A percentile compares a stretch with the other conserved stretches of the same genome.
Evolutionary conservation across 2,797 vertebrate species (phyloP).

Genomic region (Amphiprion clarkii): DNA sequence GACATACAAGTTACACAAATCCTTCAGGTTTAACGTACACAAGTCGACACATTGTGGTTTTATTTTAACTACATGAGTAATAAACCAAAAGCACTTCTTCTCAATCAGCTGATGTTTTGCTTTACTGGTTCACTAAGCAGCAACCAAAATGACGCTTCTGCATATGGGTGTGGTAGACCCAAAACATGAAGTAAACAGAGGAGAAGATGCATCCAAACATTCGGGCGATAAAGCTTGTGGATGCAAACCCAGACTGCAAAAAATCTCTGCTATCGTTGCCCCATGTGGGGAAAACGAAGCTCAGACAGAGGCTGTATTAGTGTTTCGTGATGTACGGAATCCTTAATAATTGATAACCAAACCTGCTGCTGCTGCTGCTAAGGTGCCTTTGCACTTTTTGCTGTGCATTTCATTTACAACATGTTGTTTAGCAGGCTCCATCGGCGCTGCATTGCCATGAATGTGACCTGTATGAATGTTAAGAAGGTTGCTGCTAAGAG

Average conservation of each 20-base stretch:
- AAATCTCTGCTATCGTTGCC: not conserved
- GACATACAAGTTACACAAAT: not conserved
- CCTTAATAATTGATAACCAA: slow-evolving; percentile 13
- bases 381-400: slow-evolving; percentile 10
- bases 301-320: not conserved
- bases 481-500: slow-evolving; percentile 45
- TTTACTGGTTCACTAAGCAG: slow-evolving; percentile 16
- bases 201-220: not conserved
- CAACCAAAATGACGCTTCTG: not conserved
- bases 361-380: not conserved
- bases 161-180: not conserved
- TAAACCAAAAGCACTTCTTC: slow-evolving; percentile 11
- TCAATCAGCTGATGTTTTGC: slow-evolving; percentile 24
- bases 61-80: slow-evolving; percentile 17
- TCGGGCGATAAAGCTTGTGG: slow-evolving; percentile 1
- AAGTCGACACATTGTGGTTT: not conserved
- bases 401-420: not conserved
- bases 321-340: slow-evolving; percentile 1
- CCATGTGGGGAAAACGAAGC: not conserved
- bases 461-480: slow-evolving; percentile 55
- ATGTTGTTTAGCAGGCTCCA: slow-evolving; percentile 10
- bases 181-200: slow-evolving; percentile 16
- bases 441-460: slow-evolving; percentile 28
- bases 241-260: not conserved
- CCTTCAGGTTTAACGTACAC: not conserved